phyloP scores from a whole-genome alignment of 2,797 vertebrate species.

The Oceanodroma leucorhoa region DNA sequence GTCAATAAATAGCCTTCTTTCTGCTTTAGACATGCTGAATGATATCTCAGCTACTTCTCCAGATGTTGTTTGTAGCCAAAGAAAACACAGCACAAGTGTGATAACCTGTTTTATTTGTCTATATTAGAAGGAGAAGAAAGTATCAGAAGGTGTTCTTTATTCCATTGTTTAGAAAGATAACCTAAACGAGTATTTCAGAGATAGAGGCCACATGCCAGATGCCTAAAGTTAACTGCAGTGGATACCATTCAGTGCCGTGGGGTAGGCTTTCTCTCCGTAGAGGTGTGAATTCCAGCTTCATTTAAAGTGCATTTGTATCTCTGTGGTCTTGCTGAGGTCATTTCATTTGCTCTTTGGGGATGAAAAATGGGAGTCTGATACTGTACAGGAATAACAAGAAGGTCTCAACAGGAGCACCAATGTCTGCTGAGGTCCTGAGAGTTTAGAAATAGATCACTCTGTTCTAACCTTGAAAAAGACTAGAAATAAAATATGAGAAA shows the following conservation, averaged over 20 bases:
- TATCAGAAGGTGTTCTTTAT: background rate
- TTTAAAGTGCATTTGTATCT: background rate
- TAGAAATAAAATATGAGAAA: background rate
- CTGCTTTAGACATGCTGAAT: background rate
- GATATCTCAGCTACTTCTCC: background rate
- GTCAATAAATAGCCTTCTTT: background rate
- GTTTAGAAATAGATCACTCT: background rate
- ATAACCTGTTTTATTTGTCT: background rate
- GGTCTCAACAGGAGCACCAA: background rate
- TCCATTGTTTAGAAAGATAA: background rate
- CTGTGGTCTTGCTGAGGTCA: background rate
- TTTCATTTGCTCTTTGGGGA: background rate
- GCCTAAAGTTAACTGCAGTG: background rate
- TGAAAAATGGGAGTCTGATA: background rate
- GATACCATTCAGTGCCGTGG: rapidly evolving
- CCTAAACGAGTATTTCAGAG: background rate
- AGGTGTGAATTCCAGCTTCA: background rate
- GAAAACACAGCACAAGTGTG: background rate
- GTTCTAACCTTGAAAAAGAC: background rate
- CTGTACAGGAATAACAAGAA: background rate
- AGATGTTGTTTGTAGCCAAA: background rate
- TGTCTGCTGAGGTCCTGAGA: background rate
- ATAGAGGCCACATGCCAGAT: background rate
- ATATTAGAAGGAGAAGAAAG: background rate
- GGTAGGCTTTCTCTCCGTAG: background rate